Evolutionary conservation across 2,888 invertebrate species (phyloP), one percentile per base, ranked within the genome.

Genomic region (Leucozona laternaria): DNA sequence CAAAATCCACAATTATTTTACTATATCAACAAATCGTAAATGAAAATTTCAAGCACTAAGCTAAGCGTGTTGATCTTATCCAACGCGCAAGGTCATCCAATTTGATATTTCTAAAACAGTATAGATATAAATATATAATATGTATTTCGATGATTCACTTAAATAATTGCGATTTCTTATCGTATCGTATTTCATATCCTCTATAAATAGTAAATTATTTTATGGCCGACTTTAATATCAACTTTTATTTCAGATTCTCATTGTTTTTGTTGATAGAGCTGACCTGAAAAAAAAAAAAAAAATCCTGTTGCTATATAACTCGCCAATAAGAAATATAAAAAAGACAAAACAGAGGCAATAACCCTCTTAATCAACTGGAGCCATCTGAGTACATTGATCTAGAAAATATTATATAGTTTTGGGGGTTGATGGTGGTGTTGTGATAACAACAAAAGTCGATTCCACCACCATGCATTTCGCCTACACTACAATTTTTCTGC

Each of bases 311-410:
- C 25, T 17, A 17, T 17, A 17, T 15, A 34, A 40, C n/a, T 34
- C 31, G 71, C 70, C 78, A 73, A 79, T 60, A 20, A 17, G 34
- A 82, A 70, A 70, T 40, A 28, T 28, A 53, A 22, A 50, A 53
- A 22, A 50, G 5, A 25, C 5, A 48, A 13, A 48, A 45, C 2
- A 43, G 13, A 53, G 50, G 28, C 66, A 78, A 79, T 55, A 17
- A 79, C 48, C 64, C 62, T 71, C 71, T 76, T 71, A 70, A 76
- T 79, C 84, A 84, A 72, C 57, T 79, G 66, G 79, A 80, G 79
- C 76, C 76, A 84, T 71, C 68, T 70, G 77, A 78, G 85, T 78
- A 73, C 81, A 78, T 78, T 85, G 85, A 85, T 78, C 85, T 50
- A 78, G 72, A 76, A 79, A 68, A 25, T 17, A 25, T 55, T n/a